phyloP scores from a whole-genome alignment of 2,113 vertebrate genomes.

The Heterotilapia buettikoferi region DNA sequence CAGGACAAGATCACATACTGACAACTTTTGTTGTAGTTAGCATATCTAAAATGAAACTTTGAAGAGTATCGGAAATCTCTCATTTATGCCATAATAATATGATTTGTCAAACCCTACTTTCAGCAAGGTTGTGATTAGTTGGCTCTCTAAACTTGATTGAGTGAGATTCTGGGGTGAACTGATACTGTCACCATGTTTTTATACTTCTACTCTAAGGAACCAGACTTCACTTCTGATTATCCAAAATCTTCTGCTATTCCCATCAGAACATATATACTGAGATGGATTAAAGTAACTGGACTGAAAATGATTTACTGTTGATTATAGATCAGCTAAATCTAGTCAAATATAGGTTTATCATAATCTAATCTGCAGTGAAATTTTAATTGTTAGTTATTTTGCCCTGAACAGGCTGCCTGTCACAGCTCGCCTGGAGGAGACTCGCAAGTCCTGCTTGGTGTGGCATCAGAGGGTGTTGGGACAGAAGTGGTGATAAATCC shows the following conservation, averaged over 20 bases:
- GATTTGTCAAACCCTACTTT: neutral
- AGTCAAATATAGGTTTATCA: neutral
- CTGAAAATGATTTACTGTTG: neutral
- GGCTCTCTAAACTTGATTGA: neutral
- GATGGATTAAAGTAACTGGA: neutral
- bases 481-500: constrained; percentile 68
- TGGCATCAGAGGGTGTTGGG: constrained; percentile 55
- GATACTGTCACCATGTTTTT: neutral
- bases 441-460: constrained; percentile 57
- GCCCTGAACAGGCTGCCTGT: constrained; percentile 37
- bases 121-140: neutral
- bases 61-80: neutral
- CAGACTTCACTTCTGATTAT: neutral
- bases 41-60: neutral
- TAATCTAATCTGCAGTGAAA: neutral
- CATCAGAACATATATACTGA: neutral
- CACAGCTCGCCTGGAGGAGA: constrained; percentile 52
- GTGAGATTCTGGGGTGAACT: neutral
- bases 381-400: constrained; percentile 8
- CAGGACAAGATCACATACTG: neutral
- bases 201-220: neutral
- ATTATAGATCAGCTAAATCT: neutral
- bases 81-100: neutral
- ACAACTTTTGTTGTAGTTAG: neutral
- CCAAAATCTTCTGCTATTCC: neutral